Evolutionary conservation across 2,888 invertebrate species (phyloP), one percentile per base, ranked within the genome.

Genomic region (Sinhomidia bicolor): DNA sequence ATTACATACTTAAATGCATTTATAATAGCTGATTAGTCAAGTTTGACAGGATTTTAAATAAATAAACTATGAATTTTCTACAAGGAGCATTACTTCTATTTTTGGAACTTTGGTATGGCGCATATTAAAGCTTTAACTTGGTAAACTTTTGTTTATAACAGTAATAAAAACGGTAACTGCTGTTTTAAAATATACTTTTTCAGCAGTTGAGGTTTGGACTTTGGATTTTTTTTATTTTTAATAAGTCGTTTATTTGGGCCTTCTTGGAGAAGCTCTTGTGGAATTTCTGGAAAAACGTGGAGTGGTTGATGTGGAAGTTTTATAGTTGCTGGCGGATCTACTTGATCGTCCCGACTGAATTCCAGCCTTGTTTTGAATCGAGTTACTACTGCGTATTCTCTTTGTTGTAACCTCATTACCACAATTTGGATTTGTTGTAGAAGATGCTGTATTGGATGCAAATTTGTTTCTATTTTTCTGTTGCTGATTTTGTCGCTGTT

Each of bases 211-310:
- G 7, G 3, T 36, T 3, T 36, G 60, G 10, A 60, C 17, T 60
- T 60, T 60, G 57, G 57, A 57, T 20, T 57, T 5, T 57, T 57
- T 10, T 41, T 29, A 20, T 14, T 32, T 54, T 36, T 36, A 36
- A 36, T 32, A 60, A 79, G 44, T 71, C 26, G 36, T 54, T 74
- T 74, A 76, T 26, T 74, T 84, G 84, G 84, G 60, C 76, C 76
- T 84, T 76, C 60, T 57, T 17, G 62, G 23, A 44, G 84, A 84
- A 84, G 84, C 84, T 84, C 84, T 74, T 51, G 68, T 60, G 23
- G 26, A 47, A 47, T 14, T 12, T 51, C 74, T 41, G 32, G 4
- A 14, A 36, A 57, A 3, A 36, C 57, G 62, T 41, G 68, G 41
- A 17, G 9, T 41, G 17, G 1, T 68, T n/a, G n/a, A 20, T 32